Conservation (phyloP, 2,113 vertebrate species). For the Callocephalon fimbriatum region DNA sequence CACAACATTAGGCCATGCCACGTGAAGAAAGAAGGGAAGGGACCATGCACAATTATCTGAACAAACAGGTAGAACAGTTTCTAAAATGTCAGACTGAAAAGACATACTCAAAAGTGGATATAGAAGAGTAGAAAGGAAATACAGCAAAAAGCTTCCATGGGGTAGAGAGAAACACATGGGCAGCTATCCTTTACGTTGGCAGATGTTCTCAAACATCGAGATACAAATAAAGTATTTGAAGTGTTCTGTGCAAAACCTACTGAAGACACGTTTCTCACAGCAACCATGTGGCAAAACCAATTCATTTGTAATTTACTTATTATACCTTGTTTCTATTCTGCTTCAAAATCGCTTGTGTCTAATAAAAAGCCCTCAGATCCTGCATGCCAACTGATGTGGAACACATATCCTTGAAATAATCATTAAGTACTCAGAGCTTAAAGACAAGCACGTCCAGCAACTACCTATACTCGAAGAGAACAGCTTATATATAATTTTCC, state of each 20-base stretch:
- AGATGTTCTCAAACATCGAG: conserved; percentile 21
- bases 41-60: neutral
- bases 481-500: neutral
- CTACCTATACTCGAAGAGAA: neutral
- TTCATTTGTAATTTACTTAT: neutral
- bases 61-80: neutral
- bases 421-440: neutral
- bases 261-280: neutral
- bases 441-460: neutral
- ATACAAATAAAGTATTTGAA: neutral
- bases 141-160: neutral
- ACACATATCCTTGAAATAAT: neutral
- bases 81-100: neutral
- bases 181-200: neutral
- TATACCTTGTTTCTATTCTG: neutral
- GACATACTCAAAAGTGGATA: neutral
- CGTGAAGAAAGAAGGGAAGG: neutral
- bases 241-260: neutral
- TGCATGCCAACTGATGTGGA: neutral
- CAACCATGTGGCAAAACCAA: neutral
- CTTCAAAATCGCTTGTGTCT: neutral
- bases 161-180: neutral
- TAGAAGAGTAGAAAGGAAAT: neutral
- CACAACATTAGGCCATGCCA: neutral
- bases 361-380: neutral